These are phyloP conservation scores for Heteromyza rotundicornis DNA, from an alignment of 2,888 invertebrate genomes.

Conservation along the genomic window DNA sequence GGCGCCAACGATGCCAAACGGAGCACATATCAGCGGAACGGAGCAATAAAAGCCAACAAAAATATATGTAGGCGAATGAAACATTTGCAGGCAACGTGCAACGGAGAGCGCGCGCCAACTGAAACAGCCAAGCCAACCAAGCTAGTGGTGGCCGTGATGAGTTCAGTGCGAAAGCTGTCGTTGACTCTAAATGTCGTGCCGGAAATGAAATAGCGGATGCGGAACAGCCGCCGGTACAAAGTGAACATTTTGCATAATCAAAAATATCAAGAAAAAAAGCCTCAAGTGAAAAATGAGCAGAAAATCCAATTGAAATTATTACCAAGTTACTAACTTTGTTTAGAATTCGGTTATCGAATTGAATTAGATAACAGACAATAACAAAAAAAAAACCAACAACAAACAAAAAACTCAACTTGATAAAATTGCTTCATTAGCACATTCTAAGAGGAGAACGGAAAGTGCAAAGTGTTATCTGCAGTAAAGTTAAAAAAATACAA, in stretches of 20 bases:
- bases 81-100: no score
- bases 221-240: constrained; percentile 50
- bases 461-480: constrained; percentile 40
- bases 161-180: constrained; percentile 52
- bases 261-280: no score
- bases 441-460: constrained; percentile 26
- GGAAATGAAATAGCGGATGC: constrained; percentile 40
- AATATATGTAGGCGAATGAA: no score
- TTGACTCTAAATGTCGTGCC: constrained; percentile 44
- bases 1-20: no score
- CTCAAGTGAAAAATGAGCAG: not conserved
- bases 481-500: constrained; percentile 13
- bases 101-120: no score
- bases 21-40: no score
- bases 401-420: not conserved
- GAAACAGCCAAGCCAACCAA: no score
- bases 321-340: not conserved
- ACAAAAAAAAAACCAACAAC: no score
- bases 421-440: not conserved
- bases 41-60: no score
- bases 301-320: not conserved
- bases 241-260: constrained; percentile 48
- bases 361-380: no score
- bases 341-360: not conserved
- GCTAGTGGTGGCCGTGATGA: no score